phyloP scores from a whole-genome alignment of 2,888 invertebrate genomes.

The Lypha dubia region DNA sequence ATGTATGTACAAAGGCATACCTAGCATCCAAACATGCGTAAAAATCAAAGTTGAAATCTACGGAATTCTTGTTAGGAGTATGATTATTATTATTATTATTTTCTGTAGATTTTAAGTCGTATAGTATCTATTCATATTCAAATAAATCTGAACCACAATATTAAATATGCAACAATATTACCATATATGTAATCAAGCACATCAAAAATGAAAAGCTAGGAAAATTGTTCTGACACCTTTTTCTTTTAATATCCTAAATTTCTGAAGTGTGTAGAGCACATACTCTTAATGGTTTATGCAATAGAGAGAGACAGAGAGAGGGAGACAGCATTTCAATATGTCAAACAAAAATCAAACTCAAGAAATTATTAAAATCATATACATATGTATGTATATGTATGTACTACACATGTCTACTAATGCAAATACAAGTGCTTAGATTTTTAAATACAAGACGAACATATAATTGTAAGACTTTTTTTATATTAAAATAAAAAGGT shows the following conservation, averaged over 20 bases:
- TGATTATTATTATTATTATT: slow-evolving; percentile 22
- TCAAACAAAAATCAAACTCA: slow-evolving; percentile 62
- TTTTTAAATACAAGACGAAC: background rate
- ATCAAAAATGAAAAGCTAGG: slow-evolving; percentile 48
- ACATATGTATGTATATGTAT: slow-evolving; percentile 12
- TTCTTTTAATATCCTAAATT: background rate
- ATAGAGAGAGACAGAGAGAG: background rate
- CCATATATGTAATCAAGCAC: slow-evolving; percentile 67
- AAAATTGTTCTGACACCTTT: slow-evolving; percentile 43
- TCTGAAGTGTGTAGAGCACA: background rate
- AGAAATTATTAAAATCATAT: slow-evolving; percentile 55
- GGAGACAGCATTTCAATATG: slow-evolving; percentile 25
- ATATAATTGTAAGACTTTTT: slow-evolving; percentile 8
- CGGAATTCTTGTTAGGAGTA: slow-evolving; percentile 25
- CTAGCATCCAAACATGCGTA: background rate
- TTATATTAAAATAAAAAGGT: slow-evolving; percentile 19
- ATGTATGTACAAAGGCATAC: background rate
- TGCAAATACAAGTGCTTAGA: background rate
- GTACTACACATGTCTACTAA: background rate
- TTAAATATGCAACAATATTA: slow-evolving; percentile 62
- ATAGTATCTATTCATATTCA: slow-evolving; percentile 67
- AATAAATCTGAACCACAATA: slow-evolving; percentile 74
- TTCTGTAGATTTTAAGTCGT: slow-evolving; percentile 1
- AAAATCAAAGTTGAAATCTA: background rate
- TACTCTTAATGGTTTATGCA: background rate